These are phyloP conservation scores for Mastigias papua DNA, from an alignment of 30 jellyfish, hydroid and myxozoan species.

Conservation along the genomic window DNA sequence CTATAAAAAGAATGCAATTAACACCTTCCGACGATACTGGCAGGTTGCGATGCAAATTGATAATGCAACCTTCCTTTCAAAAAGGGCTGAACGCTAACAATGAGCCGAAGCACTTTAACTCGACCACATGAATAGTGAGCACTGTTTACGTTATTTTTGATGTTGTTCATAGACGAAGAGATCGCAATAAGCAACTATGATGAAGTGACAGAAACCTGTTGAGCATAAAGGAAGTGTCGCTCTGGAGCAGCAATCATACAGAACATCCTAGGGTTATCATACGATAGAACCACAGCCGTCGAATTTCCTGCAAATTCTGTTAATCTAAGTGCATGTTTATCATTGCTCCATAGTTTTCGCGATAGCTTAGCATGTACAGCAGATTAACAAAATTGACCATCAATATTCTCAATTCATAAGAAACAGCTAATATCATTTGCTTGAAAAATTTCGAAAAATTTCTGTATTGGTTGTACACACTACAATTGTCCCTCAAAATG, in stretches of 20 bases:
- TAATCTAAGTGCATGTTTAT: neutral
- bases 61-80: neutral
- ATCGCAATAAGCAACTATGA: neutral
- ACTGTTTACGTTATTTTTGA: neutral
- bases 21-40: too few relatives aligned
- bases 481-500: too few relatives aligned
- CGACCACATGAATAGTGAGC: neutral
- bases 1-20: neutral
- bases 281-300: neutral
- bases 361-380: neutral
- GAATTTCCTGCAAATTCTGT: neutral
- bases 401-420: neutral
- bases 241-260: neutral
- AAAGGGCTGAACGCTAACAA: neutral
- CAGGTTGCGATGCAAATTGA: neutral
- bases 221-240: neutral
- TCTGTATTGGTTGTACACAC: too few relatives aligned
- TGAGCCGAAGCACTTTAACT: neutral
- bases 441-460: too few relatives aligned
- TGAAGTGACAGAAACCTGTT: neutral
- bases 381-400: neutral
- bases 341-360: neutral
- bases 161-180: neutral
- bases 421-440: too few relatives aligned
- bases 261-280: neutral